Conservation (phyloP, 35 echinoderm and acorn worm species). For the Patiria miniata region DNA sequence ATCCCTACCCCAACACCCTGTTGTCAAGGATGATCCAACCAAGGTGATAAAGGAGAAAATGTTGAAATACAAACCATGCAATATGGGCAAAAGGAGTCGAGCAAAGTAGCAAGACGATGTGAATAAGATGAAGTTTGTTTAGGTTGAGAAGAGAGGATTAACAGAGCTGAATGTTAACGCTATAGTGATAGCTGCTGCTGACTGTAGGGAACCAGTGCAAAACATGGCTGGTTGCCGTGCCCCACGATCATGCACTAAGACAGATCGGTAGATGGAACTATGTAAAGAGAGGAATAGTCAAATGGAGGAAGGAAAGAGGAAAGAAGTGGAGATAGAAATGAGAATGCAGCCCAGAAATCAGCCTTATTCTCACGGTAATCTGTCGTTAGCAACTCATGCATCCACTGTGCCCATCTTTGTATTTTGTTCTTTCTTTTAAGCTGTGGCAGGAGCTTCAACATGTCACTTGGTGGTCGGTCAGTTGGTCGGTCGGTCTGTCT, state of each 20-base stretch:
- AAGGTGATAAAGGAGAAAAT: too few relatives aligned
- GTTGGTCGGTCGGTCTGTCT: too few relatives aligned
- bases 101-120: neutral
- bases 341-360: too few relatives aligned
- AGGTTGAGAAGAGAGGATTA: neutral
- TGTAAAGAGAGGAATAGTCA: neutral
- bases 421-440: too few relatives aligned
- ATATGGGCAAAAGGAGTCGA: neutral
- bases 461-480: too few relatives aligned
- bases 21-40: too few relatives aligned
- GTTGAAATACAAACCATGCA: neutral
- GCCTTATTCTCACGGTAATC: too few relatives aligned
- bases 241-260: constrained; percentile 3
- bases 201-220: constrained; percentile 4
- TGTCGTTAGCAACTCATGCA: too few relatives aligned
- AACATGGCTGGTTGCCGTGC: neutral
- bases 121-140: neutral
- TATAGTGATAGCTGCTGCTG: neutral
- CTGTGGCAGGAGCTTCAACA: too few relatives aligned
- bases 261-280: constrained; percentile 16
- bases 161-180: neutral
- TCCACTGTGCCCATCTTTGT: too few relatives aligned
- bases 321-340: neutral
- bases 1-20: too few relatives aligned
- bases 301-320: neutral